These are phyloP conservation scores for Alaudala cheleensis DNA, from an alignment of 2,113 vertebrate species.

Conservation along the genomic window DNA sequence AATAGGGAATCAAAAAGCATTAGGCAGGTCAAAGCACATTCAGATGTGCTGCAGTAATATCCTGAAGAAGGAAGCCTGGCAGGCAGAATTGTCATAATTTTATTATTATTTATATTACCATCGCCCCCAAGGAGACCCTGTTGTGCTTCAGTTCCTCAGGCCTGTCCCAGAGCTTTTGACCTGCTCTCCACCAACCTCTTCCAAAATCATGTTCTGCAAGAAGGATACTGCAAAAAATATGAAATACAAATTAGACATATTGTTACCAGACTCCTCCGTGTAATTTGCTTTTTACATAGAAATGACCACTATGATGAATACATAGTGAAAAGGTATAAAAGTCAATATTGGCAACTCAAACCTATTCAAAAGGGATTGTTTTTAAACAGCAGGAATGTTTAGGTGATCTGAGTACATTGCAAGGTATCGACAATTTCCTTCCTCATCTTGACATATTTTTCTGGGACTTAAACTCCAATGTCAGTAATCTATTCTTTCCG, in stretches of 20 bases:
- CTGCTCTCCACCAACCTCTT: neutral
- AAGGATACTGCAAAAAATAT: neutral
- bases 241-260: neutral
- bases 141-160: neutral
- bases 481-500: neutral
- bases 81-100: constrained; percentile 12
- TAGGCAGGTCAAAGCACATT: constrained; percentile 15
- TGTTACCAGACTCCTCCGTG: neutral
- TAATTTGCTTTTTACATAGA: neutral
- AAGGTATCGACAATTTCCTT: neutral
- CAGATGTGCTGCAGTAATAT: constrained; percentile 16
- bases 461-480: neutral
- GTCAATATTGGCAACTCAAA: neutral
- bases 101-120: neutral
- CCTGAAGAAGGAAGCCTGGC: constrained; percentile 19
- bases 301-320: neutral
- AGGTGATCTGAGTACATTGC: neutral
- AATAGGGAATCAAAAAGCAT: neutral
- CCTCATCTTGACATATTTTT: neutral
- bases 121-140: neutral
- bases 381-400: neutral
- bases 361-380: neutral
- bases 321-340: neutral
- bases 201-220: neutral
- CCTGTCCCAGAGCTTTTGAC: neutral